Percentiles rank a stretch among this genome's conserved stretches.
Conservation (phyloP, 2,888 invertebrate genomes). For the Ommatoiulus sabulosus region DNA sequence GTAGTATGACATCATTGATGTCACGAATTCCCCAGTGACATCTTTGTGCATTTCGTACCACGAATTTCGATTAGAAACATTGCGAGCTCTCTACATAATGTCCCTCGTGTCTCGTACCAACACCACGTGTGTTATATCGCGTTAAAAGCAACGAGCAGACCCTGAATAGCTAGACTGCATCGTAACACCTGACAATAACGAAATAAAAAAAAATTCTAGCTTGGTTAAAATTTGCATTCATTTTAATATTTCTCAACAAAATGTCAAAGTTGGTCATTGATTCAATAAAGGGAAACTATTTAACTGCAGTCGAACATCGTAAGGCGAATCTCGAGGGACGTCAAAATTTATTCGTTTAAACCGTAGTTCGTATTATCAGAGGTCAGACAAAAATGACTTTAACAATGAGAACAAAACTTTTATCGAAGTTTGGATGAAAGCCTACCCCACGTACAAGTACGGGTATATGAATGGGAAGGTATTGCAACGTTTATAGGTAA, state of each 20-base stretch:
- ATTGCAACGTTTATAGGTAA: no score
- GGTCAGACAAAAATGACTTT: no score
- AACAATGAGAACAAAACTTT: no score
- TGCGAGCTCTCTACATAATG: background rate
- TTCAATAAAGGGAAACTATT: background rate
- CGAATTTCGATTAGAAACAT: constrained; percentile 5
- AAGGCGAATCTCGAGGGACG: no score
- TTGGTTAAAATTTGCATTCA: background rate
- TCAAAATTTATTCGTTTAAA: no score
- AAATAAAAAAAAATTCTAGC: background rate
- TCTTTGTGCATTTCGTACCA: constrained; percentile 35
- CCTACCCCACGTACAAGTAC: no score
- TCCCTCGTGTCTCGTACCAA: background rate
- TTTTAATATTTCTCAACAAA: background rate
- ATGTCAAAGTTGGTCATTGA: background rate
- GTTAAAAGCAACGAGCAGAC: background rate
- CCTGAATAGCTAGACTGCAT: background rate
- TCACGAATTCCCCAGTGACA: background rate
- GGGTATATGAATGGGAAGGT: no score
- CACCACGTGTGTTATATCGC: background rate
- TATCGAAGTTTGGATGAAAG: no score
- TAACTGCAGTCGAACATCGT: no score
- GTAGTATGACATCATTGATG: background rate
- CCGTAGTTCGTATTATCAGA: no score
- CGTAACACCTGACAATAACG: background rate